Conservation (phyloP, 2,797 vertebrate species). For the Mus minutoides region DNA sequence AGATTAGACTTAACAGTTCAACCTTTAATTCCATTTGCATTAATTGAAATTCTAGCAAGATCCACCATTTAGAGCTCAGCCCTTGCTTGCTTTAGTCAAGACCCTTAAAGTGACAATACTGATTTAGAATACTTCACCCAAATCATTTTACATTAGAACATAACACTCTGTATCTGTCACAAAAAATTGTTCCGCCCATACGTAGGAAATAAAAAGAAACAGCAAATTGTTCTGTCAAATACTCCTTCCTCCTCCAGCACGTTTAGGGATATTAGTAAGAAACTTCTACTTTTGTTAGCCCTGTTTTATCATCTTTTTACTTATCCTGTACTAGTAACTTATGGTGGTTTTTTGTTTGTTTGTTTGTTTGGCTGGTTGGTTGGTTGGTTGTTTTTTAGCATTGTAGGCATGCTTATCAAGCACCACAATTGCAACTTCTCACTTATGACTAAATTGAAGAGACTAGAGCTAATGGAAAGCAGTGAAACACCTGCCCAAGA, state of each 20-base stretch:
- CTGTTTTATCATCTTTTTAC: neutral
- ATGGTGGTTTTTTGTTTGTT: neutral
- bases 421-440: neutral
- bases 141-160: conserved; percentile 35
- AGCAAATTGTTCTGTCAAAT: conserved; percentile 33
- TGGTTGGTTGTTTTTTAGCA: neutral
- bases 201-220: conserved; percentile 16
- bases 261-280: neutral
- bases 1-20: conserved; percentile 59
- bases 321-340: neutral
- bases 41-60: conserved; percentile 63
- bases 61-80: conserved; percentile 31
- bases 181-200: conserved; percentile 34
- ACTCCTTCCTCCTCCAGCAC: neutral
- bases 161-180: neutral
- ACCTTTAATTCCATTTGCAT: conserved; percentile 45
- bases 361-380: neutral
- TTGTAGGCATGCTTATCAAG: neutral
- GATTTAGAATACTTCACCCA: conserved; percentile 47
- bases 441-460: neutral
- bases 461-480: neutral
- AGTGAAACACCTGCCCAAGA: neutral
- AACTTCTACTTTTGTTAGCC: neutral
- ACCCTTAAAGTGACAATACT: neutral
- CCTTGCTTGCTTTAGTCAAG: conserved; percentile 41